Base-by-base conservation (phyloP, 2,888 invertebrate species). In the Oxyteleia sp. region DNA sequence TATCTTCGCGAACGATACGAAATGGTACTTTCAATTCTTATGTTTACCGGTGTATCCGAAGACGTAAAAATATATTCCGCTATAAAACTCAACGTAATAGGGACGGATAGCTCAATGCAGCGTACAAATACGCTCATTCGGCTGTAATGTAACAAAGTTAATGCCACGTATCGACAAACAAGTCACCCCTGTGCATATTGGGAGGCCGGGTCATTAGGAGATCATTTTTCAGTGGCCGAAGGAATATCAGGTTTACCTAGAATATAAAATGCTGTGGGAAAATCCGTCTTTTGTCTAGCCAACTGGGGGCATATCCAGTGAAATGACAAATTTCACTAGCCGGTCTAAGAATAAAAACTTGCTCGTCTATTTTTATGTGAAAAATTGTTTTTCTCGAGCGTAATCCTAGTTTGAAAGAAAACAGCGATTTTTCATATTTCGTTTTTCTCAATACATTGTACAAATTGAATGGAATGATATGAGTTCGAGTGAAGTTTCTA, bases 21-120 rank as follows among this genome's bases (percentile, higher is more conserved):
- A 82, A 82, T 75, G 69, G 69, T 82, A 75, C 75, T 68, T 81
- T 74, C 81, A 81, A 81, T 81, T 81, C 81, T 72, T 81, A 68
- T 74, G 81, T 74, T 74, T 74, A 81, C 74, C 81, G 68, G 68
- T 81, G 68, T 74, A 74, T 81, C 64, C 59, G 64, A 47, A 68
- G 72, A 81, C 74, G 68, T 74, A 81, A 81, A 81, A 81, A 81
- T 81, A 81, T 74, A 81, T 74, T 74, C 59, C 15, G 68, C 81
- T 68, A 74, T 82, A 82, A 82, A 82, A 75, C 55, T 57, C 74
- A 35, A 55, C 75, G 81, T 82, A 82, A 82, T 75, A 69, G 69
- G 69, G 49, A 82, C 75, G 81, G 61, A 68, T 81, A 63, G 81
- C 75, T 82, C 75, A 69, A 75, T 75, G 81, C 75, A 29, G 35